Percentiles rank a stretch among this genome's conserved stretches.
phyloP scores from a whole-genome alignment of 2,113 vertebrate genomes.

The Cryptomyrus ogoouensis region DNA sequence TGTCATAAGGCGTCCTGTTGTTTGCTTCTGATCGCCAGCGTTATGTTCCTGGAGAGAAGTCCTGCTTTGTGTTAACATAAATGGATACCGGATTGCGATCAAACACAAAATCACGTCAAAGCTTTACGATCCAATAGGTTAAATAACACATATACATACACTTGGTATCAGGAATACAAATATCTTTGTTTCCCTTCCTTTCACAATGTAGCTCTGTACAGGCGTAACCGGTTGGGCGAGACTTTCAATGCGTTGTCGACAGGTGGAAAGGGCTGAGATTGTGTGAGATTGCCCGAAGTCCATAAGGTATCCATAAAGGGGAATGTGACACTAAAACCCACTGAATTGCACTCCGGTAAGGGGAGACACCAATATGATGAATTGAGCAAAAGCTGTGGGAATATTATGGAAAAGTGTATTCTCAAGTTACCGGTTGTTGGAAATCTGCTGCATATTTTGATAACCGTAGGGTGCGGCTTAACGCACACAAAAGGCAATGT shows the following conservation, averaged over 20 bases:
- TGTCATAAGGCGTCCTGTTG: background rate
- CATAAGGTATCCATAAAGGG: conserved; percentile 6
- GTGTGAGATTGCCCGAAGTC: conserved; percentile 30
- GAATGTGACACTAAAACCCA: background rate
- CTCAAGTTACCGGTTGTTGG: conserved; percentile 8
- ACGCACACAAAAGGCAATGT: background rate
- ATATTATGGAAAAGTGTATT: conserved; percentile 15
- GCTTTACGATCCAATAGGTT: background rate
- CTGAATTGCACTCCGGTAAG: background rate
- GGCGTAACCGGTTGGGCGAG: conserved; percentile 53
- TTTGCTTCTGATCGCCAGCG: background rate
- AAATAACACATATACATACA: background rate
- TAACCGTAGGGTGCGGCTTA: background rate
- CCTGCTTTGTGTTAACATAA: background rate
- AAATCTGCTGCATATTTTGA: conserved; percentile 10
- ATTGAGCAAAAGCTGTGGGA: conserved; percentile 9
- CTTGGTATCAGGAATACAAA: background rate
- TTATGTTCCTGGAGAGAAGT: background rate
- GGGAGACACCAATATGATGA: conserved; percentile 31
- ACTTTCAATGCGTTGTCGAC: conserved; percentile 23
- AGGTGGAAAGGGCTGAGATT: conserved; percentile 43
- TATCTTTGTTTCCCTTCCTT: conserved; percentile 39
- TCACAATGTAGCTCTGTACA: conserved; percentile 42
- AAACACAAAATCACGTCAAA: background rate
- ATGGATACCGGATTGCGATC: background rate